phyloP scores from a whole-genome alignment of 2,888 invertebrate species.

The Cistogaster globosa region DNA sequence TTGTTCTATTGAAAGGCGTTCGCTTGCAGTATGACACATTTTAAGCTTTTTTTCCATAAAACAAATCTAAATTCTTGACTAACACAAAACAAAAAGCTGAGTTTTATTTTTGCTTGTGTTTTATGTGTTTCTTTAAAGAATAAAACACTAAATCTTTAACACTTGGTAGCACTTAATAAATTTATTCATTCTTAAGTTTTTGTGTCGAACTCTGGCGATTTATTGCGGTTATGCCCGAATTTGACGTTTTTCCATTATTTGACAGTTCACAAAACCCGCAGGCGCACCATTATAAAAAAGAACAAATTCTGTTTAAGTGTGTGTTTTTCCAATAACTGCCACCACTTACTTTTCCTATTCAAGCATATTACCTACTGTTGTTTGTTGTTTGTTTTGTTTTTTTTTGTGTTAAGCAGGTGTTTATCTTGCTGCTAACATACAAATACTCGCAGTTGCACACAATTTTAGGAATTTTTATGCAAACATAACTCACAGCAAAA shows the following conservation, averaged over 20 bases:
- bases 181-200: slow-evolving; percentile 54
- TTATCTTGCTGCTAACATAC: slow-evolving; percentile 56
- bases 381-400: slow-evolving; percentile 44
- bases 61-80: slow-evolving; percentile 47
- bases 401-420: slow-evolving; percentile 67
- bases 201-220: slow-evolving; percentile 69
- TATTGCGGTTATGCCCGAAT: slow-evolving; percentile 69
- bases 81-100: slow-evolving; percentile 51
- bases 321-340: slow-evolving; percentile 22
- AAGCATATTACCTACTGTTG: slow-evolving; percentile 48
- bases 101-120: slow-evolving; percentile 19
- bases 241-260: slow-evolving; percentile 73
- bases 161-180: slow-evolving; percentile 73
- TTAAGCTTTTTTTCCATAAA: slow-evolving; percentile 17
- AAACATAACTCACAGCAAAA: slow-evolving; percentile 51
- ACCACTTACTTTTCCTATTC: slow-evolving; percentile 34
- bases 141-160: slow-evolving; percentile 51
- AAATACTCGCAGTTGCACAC: slow-evolving; percentile 37
- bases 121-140: slow-evolving; percentile 22
- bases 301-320: not conserved
- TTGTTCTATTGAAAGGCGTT: not conserved
- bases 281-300: slow-evolving; percentile 62
- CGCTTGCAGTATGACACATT: slow-evolving; percentile 49
- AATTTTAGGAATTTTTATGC: slow-evolving; percentile 59
- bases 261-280: slow-evolving; percentile 66